Evolutionary conservation across 2,888 invertebrate genomes (phyloP), one percentile per base, ranked within the genome.

Genomic region (Drosophila mimica): DNA sequence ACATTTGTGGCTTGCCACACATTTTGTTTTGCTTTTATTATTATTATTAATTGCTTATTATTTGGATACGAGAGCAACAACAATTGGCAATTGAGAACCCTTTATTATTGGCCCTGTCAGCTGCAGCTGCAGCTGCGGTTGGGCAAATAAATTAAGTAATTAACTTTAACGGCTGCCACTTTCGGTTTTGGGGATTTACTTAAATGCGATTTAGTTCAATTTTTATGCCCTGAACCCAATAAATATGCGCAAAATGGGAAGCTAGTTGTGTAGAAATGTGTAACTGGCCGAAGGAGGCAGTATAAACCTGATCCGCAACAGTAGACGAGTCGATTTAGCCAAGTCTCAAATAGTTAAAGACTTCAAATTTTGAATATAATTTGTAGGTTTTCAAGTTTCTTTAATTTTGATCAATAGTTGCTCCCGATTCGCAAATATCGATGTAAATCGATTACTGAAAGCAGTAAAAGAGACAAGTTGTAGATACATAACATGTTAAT

Each of bases 71-170:
- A 59, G 56, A 57, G 52, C 53, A 63, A 9, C 61, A 67, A 30
- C 49, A 31, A 38, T 33, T 40, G 64, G 30, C 58, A 63, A 76
- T 38, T 57, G 49, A 54, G 49, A 70, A 52, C 72, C 48, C 75
- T 78, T 74, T n/a, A 13, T 53, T 53, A 20, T 34, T 74, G 52
- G 54, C 65, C 51, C 52, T 74, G 79, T 72, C 79, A 79, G 73
- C 81, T 81, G 75, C 43, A 59, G 56, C 54, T 66, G 70, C 73
- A 72, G 76, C 52, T 78, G 78, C 53, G 69, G 80, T 74, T 64
- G 65, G 63, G n/a, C 61, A 72, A 80, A 81, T 82, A 80, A 81
- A 82, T 81, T 82, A 80, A 82, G 77, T 82, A 81, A 82, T 81
- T 81, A 81, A 80, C 80, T 82, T 82, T 82, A 80, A 80, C 70